phyloP scores from a whole-genome alignment of 2,888 invertebrate genomes.

The Atrina japonica region DNA sequence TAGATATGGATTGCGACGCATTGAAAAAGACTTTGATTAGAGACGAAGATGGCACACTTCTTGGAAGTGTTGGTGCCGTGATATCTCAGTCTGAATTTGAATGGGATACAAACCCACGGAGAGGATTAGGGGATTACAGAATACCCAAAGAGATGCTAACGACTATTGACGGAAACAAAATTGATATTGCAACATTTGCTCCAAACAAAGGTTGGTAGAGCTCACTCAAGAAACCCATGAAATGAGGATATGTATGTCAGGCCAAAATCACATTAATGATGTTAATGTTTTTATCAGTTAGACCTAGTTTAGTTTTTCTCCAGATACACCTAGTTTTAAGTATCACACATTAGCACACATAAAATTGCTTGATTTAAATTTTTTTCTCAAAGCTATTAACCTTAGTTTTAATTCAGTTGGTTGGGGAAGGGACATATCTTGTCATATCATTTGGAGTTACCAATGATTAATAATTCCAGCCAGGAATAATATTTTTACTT shows the following conservation, averaged over 20 bases:
- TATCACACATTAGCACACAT: too few relatives aligned
- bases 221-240: too few relatives aligned
- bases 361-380: too few relatives aligned
- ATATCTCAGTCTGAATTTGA: conserved; percentile 72
- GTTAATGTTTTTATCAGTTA: too few relatives aligned
- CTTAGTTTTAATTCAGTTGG: too few relatives aligned
- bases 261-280: neutral
- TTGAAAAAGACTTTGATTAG: conserved; percentile 71
- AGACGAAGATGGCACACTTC: conserved; percentile 71
- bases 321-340: too few relatives aligned
- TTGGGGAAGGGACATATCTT: too few relatives aligned
- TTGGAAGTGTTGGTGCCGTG: conserved; percentile 56
- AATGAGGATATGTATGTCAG: neutral
- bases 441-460: too few relatives aligned
- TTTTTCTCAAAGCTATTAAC: too few relatives aligned
- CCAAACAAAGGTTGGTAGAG: conserved; percentile 47
- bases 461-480: too few relatives aligned
- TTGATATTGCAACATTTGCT: conserved; percentile 31
- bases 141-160: conserved; percentile 74
- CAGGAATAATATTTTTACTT: too few relatives aligned
- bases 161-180: conserved; percentile 49
- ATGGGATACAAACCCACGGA: conserved; percentile 66
- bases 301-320: too few relatives aligned
- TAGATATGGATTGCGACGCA: conserved; percentile 79
- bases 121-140: conserved; percentile 77